A percentile compares a stretch with the other conserved stretches of the same genome.
Evolutionary conservation across 2,113 vertebrate genomes (phyloP).

Genomic region (Pelodiscus sinensis): DNA sequence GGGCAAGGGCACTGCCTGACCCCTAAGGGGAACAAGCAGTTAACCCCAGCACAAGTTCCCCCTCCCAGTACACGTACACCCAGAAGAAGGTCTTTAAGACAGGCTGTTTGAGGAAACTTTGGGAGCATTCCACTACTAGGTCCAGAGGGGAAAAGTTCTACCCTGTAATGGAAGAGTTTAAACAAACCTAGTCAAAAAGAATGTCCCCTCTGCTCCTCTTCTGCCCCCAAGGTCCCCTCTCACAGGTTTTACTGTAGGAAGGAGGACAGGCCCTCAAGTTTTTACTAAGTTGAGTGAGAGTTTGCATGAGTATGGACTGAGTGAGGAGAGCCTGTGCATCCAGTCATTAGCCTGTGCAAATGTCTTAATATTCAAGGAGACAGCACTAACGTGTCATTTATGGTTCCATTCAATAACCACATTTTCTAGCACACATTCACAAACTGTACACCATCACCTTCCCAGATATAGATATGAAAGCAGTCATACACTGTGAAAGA

Average conservation of each 20-base stretch:
- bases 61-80: background rate
- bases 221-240: background rate
- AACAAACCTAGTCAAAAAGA: background rate
- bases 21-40: too few species aligned
- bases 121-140: background rate
- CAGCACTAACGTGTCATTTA: background rate
- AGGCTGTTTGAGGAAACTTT: background rate
- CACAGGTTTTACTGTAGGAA: background rate
- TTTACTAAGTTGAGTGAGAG: background rate
- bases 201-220: background rate
- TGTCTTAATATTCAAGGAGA: background rate
- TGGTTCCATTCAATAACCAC: background rate
- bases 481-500: background rate
- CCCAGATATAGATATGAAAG: background rate
- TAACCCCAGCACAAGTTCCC: background rate
- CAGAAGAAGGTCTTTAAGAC: background rate
- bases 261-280: background rate
- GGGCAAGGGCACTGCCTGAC: background rate
- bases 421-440: background rate
- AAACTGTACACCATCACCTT: background rate
- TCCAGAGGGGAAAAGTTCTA: fast-evolving
- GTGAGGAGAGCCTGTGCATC: background rate
- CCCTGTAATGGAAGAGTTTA: background rate
- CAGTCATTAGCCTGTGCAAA: background rate
- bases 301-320: background rate